Base-by-base conservation (phyloP, 2,113 vertebrate genomes). In the Brevimyrus niger region DNA sequence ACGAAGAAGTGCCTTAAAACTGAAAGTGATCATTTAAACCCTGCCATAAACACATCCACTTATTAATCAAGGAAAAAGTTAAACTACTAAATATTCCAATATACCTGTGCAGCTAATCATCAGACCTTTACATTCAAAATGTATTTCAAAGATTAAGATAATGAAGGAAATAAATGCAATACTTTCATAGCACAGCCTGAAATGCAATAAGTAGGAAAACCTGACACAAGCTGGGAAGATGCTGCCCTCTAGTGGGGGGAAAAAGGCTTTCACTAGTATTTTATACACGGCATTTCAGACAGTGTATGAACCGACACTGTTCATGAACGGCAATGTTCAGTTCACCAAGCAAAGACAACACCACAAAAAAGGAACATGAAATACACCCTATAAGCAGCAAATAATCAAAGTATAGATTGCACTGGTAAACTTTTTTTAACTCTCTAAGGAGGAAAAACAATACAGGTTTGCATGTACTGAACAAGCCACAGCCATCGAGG, bases 171-270 rank as follows among this genome's bases (percentile, higher is more conserved):
- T 19, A 9, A 61, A 61, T 65, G 31, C 19, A 61, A 10, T 27
- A 17, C 51, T 11, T 58, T 23, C n/a, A 42, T 19, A 65, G 87
- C 35, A 87, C 55, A 65, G 50, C 27, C 5, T 38, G 35, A 42
- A 17, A 13, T 53, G 46, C 23, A 48, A 2, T 47, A 23, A 58
- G n/a, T 46, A 44, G 21, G n/a, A 65, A 61, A 38, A 89, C 9
- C 31, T 50, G 69, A 61, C 23, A 84, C 23, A 84, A 85, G 11
- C 23, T 61, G 58, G 3, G 42, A 31, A 31, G 38, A n/a, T 61
- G 88, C 51, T 89, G 80, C 88, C 88, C 76, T 80, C 88, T 89
- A 89, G 17, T 84, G 88, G 51, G 53, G 42, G 21, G 15, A 23
- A 55, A 23, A 42, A 44, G 15, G 76, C 31, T 42, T 82, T 19